Evolutionary conservation across 64 coral and sea anemone species (phyloP).

Genomic region (Montipora efflorescens): DNA sequence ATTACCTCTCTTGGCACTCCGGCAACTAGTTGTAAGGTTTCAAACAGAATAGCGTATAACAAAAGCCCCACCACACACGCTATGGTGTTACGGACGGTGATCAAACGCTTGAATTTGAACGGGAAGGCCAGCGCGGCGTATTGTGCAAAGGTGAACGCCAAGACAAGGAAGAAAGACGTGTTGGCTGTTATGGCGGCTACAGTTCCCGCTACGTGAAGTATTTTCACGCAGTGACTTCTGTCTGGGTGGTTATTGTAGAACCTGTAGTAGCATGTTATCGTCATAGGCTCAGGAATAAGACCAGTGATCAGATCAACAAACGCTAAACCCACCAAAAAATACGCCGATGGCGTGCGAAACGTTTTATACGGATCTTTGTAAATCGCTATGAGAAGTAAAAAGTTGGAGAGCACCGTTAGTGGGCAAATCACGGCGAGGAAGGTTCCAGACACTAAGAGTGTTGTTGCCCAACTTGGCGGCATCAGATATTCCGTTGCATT

Average conservation of each 20-base stretch:
- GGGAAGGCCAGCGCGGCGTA: slow-evolving; percentile 78
- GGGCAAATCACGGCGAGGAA: slow-evolving; percentile 60
- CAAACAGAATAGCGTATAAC: slow-evolving; percentile 58
- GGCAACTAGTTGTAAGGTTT: neutral
- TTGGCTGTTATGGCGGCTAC: slow-evolving; percentile 54
- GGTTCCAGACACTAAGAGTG: slow-evolving; percentile 17
- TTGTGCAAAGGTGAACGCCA: slow-evolving; percentile 76
- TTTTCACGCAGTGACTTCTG: neutral
- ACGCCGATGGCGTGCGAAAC: slow-evolving; percentile 70
- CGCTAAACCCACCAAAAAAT: slow-evolving; percentile 71
- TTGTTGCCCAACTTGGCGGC: neutral
- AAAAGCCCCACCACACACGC: slow-evolving; percentile 54
- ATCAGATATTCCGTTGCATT: neutral
- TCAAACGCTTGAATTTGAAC: slow-evolving; percentile 56
- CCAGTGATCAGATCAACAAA: slow-evolving; percentile 68
- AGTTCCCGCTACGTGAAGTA: slow-evolving; percentile 3
- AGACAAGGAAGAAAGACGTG: slow-evolving; percentile 69
- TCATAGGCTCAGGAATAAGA: slow-evolving; percentile 65
- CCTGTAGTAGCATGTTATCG: slow-evolving; percentile 62
- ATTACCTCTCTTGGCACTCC: slow-evolving; percentile 48
- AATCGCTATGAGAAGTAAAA: slow-evolving; percentile 71
- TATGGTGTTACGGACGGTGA: slow-evolving; percentile 55
- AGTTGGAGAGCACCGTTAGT: slow-evolving; percentile 53
- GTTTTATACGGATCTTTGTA: slow-evolving; percentile 71
- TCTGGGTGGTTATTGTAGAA: neutral